A percentile compares a stretch with the other conserved stretches of the same genome.
phyloP scores from a whole-genome alignment of 2,113 vertebrate genomes.

The Petrocephalus zakoni region DNA sequence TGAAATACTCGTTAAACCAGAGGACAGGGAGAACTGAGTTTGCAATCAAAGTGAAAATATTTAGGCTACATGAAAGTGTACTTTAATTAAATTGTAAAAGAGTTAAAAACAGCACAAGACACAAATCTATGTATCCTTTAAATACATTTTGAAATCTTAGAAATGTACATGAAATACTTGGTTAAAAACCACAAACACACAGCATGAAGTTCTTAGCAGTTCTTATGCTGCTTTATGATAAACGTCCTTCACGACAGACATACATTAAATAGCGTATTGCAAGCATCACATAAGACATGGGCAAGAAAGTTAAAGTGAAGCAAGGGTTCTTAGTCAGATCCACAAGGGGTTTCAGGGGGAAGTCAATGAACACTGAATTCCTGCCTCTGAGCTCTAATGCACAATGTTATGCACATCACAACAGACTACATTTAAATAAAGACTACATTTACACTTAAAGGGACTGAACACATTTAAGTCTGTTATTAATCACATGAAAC shows the following conservation, averaged over 20 bases:
- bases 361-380: not conserved
- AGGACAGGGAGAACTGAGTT: not conserved
- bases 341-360: not conserved
- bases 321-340: not conserved
- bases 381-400: not conserved
- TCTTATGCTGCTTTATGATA: not conserved
- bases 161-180: not conserved
- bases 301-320: not conserved
- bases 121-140: not conserved
- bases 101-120: not conserved
- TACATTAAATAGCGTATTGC: not conserved
- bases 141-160: not conserved
- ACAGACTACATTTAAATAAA: not conserved
- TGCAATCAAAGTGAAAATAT: not conserved
- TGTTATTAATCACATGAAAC: not conserved
- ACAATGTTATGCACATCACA: not conserved
- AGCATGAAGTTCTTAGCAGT: not conserved
- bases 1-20: not conserved
- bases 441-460: not conserved
- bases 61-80: not conserved
- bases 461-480: not conserved
- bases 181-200: too few relatives aligned
- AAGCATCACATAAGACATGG: not conserved
- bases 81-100: not conserved
- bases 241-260: not conserved